phyloP scores from a whole-genome alignment of 2,888 invertebrate genomes.

The Oligia fasciuncula region DNA sequence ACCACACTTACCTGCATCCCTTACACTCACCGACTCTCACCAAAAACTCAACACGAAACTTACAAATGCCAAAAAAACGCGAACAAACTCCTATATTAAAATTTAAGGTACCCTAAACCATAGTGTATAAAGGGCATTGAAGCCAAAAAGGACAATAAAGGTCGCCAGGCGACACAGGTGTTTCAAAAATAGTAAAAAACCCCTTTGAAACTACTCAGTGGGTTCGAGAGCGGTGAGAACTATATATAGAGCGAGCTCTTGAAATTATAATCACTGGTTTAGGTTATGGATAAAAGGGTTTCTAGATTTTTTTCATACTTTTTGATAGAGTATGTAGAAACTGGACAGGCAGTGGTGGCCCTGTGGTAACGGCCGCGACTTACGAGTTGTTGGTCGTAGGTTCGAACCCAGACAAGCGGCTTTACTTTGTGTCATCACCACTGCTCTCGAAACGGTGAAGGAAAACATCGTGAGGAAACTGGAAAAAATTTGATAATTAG shows the following conservation, averaged over 20 bases:
- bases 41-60: background rate
- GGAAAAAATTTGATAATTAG: background rate
- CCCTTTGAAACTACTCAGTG: constrained; percentile 84
- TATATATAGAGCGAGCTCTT: constrained; percentile 46
- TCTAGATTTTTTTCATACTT: background rate
- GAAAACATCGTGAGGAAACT: too few species aligned
- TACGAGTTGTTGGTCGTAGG: too few species aligned
- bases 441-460: too few species aligned
- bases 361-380: too few species aligned
- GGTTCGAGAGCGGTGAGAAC: constrained; percentile 43
- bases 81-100: constrained; percentile 47
- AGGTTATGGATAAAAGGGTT: constrained; percentile 6
- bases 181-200: constrained; percentile 81
- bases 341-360: too few species aligned
- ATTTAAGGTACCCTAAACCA: constrained; percentile 57
- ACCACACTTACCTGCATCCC: too few species aligned
- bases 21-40: background rate
- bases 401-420: too few species aligned
- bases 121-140: constrained; percentile 64
- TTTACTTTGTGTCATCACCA: too few species aligned
- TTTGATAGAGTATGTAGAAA: background rate
- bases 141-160: constrained; percentile 71
- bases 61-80: background rate
- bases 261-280: constrained; percentile 48
- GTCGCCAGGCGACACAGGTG: constrained; percentile 74